Evolutionary conservation across 2,113 vertebrate genomes (phyloP), one percentile per base, ranked within the genome.

Genomic region (Mohoua ochrocephala): DNA sequence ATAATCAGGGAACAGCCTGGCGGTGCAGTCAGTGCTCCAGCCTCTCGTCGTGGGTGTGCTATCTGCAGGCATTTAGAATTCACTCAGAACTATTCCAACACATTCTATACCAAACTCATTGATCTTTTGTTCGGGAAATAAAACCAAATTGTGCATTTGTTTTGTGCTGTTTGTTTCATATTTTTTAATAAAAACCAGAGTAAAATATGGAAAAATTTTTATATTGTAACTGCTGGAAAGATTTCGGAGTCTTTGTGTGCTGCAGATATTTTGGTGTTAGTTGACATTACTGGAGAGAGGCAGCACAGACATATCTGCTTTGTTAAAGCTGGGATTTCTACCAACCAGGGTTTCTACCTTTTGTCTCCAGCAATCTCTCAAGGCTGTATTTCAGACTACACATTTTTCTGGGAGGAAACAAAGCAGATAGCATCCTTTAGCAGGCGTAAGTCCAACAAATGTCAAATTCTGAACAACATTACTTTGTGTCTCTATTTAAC

Each of bases 401-500:
- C 80, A 88, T 95, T 95, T 89, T 96, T 97, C 93, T 92, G 81
- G 87, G 81, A 96, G 93, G 82, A 98, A 97, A 96, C 95, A 97
- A 97, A 97, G 94, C 96, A 97, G 96, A 97, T 97, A 97, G 97
- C 98, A 96, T 98, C 98, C 97, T 95, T 97, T 95, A 97, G 76
- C 97, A 98, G 98, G 97, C 98, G 9, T 73, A 95, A 97, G 97
- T 98, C 98, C 98, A 98, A 97, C 97, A 97, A 97, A 97, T 96
- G 97, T 98, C 98, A 98, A 97, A 97, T 97, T 97, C 97, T 94
- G 95, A 98, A 98, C 98, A 97, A 96, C 97, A 97, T 97, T 97
- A 98, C 98, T 98, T 96, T 95, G 98, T 97, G 98, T 99, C 98
- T 99, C 98, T 98, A 98, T 99, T 99, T 98, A 99, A 98, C 98